phyloP scores from a whole-genome alignment of 2,797 vertebrate species.

The Pangasius krempfi region DNA sequence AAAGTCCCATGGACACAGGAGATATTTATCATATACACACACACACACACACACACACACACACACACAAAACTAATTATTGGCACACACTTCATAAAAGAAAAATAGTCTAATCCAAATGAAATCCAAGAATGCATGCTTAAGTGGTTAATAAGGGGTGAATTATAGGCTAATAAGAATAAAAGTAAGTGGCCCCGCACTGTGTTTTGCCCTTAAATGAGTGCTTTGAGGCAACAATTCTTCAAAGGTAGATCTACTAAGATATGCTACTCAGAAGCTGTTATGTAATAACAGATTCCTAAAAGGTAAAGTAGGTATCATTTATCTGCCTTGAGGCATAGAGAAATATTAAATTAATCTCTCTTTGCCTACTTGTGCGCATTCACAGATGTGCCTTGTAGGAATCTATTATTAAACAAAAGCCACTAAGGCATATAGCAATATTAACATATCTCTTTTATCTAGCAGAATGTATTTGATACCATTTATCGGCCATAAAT shows the following conservation, averaged over 20 bases:
- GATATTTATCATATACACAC: neutral
- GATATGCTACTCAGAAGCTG: neutral
- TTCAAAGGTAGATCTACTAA: conserved; percentile 3
- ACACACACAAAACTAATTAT: neutral
- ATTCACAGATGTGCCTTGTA: neutral
- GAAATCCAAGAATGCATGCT: neutral
- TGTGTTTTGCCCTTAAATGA: neutral
- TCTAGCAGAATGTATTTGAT: neutral
- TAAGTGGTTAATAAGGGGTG: neutral
- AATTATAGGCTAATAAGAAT: conserved; percentile 14
- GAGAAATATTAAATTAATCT: neutral
- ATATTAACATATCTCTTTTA: neutral
- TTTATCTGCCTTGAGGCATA: conserved; percentile 4
- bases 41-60: neutral
- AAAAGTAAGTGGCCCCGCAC: conserved; percentile 10
- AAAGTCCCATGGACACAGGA: neutral
- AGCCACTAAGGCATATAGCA: neutral
- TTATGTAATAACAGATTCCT: neutral
- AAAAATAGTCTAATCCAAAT: neutral
- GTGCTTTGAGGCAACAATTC: neutral
- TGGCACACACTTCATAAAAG: neutral
- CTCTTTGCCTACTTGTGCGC: neutral
- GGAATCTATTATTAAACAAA: neutral
- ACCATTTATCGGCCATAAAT: neutral
- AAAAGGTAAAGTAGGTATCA: neutral